phyloP scores from a whole-genome alignment of 2,888 invertebrate species.

The Crepidodera aurea region DNA sequence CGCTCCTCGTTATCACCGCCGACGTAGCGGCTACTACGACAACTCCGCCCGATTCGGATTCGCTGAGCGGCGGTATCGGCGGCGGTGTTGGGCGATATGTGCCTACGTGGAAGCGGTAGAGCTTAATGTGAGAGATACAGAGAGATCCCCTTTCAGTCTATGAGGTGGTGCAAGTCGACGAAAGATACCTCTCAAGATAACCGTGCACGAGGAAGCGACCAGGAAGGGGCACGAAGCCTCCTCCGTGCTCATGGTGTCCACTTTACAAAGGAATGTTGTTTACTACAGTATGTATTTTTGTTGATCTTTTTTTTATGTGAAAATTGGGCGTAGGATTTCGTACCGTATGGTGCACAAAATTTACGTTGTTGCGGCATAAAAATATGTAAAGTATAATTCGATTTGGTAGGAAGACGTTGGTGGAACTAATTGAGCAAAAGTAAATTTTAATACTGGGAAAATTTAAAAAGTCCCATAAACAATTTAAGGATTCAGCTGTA shows the following conservation, averaged over 20 bases:
- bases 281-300: conserved; percentile 45
- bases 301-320: neutral
- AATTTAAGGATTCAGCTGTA: no score
- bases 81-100: neutral
- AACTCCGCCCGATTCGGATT: conserved; percentile 5
- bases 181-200: conserved; percentile 16
- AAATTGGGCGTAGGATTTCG: neutral
- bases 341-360: neutral
- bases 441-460: no score
- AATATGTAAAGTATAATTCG: no score
- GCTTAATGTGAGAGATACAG: no score
- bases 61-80: neutral
- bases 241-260: conserved; percentile 58
- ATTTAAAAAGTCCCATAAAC: no score
- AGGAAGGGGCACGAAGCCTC: conserved; percentile 51
- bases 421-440: no score
- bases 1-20: neutral
- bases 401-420: no score
- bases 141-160: neutral
- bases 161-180: conserved; percentile 17
- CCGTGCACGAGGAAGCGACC: conserved; percentile 16
- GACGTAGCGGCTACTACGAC: neutral
- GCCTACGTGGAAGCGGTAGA: conserved; percentile 10
- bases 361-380: no score
- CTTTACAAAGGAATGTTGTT: conserved; percentile 54